Base-by-base conservation (phyloP, 1,140 invertebrate species). In the Caenorhabditis remanei region DNA sequence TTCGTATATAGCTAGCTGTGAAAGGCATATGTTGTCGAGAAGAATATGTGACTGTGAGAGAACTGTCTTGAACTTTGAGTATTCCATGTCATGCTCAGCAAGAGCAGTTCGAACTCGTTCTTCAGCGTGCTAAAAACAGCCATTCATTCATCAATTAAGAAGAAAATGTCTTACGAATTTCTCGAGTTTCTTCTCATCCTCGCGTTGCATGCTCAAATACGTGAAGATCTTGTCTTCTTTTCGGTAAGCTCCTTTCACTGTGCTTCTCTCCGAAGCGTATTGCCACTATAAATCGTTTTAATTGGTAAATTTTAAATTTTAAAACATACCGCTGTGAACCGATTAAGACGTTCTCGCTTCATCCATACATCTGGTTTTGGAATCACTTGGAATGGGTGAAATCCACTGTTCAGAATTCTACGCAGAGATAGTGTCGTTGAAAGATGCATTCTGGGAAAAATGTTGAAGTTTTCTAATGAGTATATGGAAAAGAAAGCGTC, bases 1-100 rank as follows among this genome's bases (percentile, higher is more conserved):
- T 83, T 92, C 91, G 75, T 92, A 92, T 43, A 92, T 88, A n/a
- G 91, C 91, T 53, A 92, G 83, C 46, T 92, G 90, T 46, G 91
- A 86, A 7, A 92, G 89, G 50, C 87, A 65, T 41, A 67, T 83
- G 32, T 90, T 90, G 53, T 92, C 90, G 46, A 92, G 55, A 14
- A 92, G 85, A 85, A 92, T 92, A 56, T 92, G 89, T 11, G 91
- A 90, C 24, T 89, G 71, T 32, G 89, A 83, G 11, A 92, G 84
- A 84, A 90, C 90, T 13, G 87, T 79, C 61, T 87, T 85, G 50
- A 92, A 91, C 8, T 87, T 55, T 14, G 65, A 79, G 84, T 90
- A 90, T 21, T 90, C 89, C 53, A 88, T 79, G 75, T 90, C 56
- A 43, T 92, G 90, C 43, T 90, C 90, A 14, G 83, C 90, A n/a